Base-by-base conservation (phyloP, 2,888 invertebrate species). In the Watsonalla cultraria region DNA sequence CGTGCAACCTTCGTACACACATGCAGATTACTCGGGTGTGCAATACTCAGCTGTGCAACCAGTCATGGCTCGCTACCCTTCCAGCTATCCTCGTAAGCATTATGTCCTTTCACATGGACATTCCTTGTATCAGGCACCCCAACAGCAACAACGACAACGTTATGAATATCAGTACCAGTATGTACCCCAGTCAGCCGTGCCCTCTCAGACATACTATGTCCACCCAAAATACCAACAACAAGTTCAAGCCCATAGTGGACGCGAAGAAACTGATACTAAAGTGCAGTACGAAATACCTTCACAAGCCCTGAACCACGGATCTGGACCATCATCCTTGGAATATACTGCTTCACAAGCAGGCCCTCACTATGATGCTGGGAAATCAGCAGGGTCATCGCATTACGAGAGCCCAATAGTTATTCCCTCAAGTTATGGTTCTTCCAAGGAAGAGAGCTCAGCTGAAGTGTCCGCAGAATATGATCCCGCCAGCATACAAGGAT, bases 11-110 rank as follows among this genome's bases (percentile, higher is more conserved):
- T 72, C 85, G 7, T 90, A 90, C 55, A 88, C 89, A 0, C 84
- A 90, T 60, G 74, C 85, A 11, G 86, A 89, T 63, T 76, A 80
- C 45, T 86, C 90, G 35, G 90, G 90, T 47, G 83, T 90, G 5
- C 89, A 90, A 54, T 90, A 90, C 57, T 90, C 90, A 1, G 89
- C 85, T 11, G 90, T 89, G 0, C 86, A 90, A 61, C 90, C 90
- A n/a, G 87, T 86, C 2, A 89, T 90, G 86, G 90, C 90, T 2
- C 80, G 75, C 60, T 90, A 90, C 61, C 90, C 90, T 45, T 73
- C 81, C 47, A 80, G 76, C 47, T 84, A 86, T 55, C 67, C 70
- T 35, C 76, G 74, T 34, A 79, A 78, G 42, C 78, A 80, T 35
- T 84, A 85, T 59, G 72, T 78, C 51, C 61, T 74, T 46, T 63